These are phyloP conservation scores for Andinoacara biseriatus DNA, from an alignment of 2,113 vertebrate species.

Conservation along the genomic window DNA sequence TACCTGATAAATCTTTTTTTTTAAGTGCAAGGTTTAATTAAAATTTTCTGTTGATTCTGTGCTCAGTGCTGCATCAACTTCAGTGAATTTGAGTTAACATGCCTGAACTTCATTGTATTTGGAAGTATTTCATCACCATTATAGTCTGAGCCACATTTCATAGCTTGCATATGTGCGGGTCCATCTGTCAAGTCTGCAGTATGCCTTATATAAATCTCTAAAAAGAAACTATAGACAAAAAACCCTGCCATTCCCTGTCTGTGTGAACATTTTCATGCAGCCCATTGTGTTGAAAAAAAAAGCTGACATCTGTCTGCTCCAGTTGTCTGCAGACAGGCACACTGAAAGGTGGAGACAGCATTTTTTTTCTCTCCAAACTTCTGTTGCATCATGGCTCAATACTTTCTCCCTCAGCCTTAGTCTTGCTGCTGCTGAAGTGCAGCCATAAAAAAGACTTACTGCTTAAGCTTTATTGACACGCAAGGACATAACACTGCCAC, in stretches of 20 bases:
- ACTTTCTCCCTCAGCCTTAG: slow-evolving; percentile 12
- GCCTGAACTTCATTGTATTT: slow-evolving; percentile 1
- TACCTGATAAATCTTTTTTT: no score
- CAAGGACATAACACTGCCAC: slow-evolving; percentile 44
- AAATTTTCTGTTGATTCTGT: background rate
- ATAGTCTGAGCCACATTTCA: background rate
- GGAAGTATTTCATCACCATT: slow-evolving; percentile 19
- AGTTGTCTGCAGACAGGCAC: slow-evolving; percentile 36
- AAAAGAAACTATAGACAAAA: background rate
- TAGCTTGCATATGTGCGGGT: background rate
- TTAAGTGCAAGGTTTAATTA: background rate
- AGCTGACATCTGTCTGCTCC: slow-evolving; percentile 35
- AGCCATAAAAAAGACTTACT: slow-evolving; percentile 40
- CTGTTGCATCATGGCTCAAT: slow-evolving; percentile 30
- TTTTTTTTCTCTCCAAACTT: slow-evolving; percentile 7
- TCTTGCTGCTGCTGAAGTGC: slow-evolving; percentile 37
- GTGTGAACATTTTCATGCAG: background rate
- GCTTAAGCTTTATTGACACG: slow-evolving; percentile 61
- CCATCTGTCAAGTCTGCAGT: background rate
- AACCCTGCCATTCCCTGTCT: background rate
- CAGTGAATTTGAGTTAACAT: background rate
- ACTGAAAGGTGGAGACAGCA: background rate
- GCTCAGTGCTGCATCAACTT: background rate
- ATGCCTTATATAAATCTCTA: slow-evolving; percentile 1
- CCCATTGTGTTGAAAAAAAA: slow-evolving; percentile 44